phyloP scores from a whole-genome alignment of 2,797 vertebrate genomes.

The Trachurus trachurus region DNA sequence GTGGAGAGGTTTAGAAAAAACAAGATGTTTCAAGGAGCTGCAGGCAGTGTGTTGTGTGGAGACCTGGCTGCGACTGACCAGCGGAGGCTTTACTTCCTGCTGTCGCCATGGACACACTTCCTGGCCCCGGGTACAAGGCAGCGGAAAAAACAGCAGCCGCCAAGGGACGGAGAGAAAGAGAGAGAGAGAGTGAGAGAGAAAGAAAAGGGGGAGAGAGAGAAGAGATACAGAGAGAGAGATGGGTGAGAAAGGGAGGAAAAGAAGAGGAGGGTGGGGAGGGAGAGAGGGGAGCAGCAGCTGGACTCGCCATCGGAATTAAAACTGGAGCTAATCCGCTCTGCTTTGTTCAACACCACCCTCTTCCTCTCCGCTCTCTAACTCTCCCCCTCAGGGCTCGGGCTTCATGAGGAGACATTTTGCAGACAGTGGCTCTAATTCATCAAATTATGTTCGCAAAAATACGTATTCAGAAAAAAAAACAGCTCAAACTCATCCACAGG shows the following conservation, averaged over 20 bases:
- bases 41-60: conserved; percentile 11
- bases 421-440: neutral
- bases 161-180: conserved; percentile 14
- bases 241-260: conserved; percentile 20
- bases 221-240: neutral
- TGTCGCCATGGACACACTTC: conserved; percentile 75
- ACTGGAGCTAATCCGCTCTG: conserved; percentile 59
- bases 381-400: neutral
- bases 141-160: conserved; percentile 59
- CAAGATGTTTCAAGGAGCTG: conserved; percentile 11
- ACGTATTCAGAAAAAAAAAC: neutral
- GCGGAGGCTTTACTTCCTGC: conserved; percentile 68
- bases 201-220: neutral
- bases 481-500: neutral
- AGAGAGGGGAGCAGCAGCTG: conserved; percentile 57
- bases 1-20: neutral
- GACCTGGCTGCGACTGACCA: conserved; percentile 56
- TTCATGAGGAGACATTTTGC: conserved; percentile 31
- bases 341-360: conserved; percentile 48
- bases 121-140: conserved; percentile 63
- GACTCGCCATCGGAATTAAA: conserved; percentile 58
- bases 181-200: neutral
- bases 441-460: neutral
- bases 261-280: neutral
- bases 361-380: conserved; percentile 22